A percentile compares a stretch with the other conserved stretches of the same genome.
phyloP scores from a whole-genome alignment of 2,888 invertebrate species.

The Tipula vernalis region DNA sequence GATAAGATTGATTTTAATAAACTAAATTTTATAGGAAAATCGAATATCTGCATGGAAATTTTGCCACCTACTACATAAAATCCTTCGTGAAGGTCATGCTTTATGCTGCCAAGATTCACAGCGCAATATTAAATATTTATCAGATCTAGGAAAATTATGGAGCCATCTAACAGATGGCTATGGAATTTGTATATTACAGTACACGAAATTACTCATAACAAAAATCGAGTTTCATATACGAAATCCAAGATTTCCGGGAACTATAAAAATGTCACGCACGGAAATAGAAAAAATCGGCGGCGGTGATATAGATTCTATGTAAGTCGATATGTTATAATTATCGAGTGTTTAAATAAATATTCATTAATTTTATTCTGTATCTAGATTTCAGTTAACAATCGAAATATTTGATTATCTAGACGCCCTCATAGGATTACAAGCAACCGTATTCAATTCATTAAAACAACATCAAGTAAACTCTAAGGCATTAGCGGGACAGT shows the following conservation, averaged over 20 bases:
- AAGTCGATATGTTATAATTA: constrained; percentile 29
- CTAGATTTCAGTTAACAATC: constrained; percentile 85
- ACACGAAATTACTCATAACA: constrained; percentile 72
- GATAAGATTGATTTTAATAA: not conserved
- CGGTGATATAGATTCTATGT: constrained; percentile 91
- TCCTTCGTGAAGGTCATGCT: constrained; percentile 88
- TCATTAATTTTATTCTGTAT: constrained; percentile 19
- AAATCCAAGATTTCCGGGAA: constrained; percentile 88
- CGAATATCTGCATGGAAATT: constrained; percentile 98
- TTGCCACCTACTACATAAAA: constrained; percentile 93
- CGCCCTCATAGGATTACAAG: constrained; percentile 79
- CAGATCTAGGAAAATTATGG: constrained; percentile 82
- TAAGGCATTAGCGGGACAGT: constrained; percentile 95
- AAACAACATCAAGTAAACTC: constrained; percentile 91
- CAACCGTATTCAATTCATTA: constrained; percentile 87
- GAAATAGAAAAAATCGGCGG: constrained; percentile 79
- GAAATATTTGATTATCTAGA: constrained; percentile 99
- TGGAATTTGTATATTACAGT: constrained; percentile 80
- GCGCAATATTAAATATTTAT: constrained; percentile 63
- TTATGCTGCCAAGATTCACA: constrained; percentile 77
- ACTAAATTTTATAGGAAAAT: constrained; percentile 54
- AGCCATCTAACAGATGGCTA: constrained; percentile 91
- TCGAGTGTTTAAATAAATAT: constrained; percentile 12
- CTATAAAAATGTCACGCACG: constrained; percentile 70
- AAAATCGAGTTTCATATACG: constrained; percentile 91